Evolutionary conservation across 2,113 vertebrate genomes (phyloP), one percentile per base, ranked within the genome.

Genomic region (Equus quagga): DNA sequence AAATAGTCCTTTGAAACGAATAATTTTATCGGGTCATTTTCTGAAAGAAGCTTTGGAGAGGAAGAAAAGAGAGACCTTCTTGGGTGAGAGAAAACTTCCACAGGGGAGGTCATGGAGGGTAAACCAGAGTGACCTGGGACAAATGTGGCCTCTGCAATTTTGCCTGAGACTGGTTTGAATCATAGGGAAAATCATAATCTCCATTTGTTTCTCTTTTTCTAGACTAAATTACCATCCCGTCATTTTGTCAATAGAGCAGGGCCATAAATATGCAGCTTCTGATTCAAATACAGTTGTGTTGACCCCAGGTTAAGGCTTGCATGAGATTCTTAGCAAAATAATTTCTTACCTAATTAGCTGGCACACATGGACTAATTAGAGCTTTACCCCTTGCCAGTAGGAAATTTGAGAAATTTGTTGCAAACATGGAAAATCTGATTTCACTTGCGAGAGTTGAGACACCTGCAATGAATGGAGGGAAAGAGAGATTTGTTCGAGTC

Each of bases 381-480:
- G 26, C 54, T 81, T 96, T 88, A 84, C 41, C 62, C 46, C 54
- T 90, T 96, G 81, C 80, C 73, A 51, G 67, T 54, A 97, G 84
- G 78, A 97, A 96, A 97, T 67, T 78, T 86, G 89, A 97, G 89
- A 89, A 91, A 78, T 79, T 94, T 64, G 36, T 78, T 75, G 78
- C 92, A 96, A 89, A 79, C 51, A 65, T 80, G 97, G 94, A 98
- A 98, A 97, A 94, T 96, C 62, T 97, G 93, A 96, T 78, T 82
- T 96, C 86, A 93, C 33, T 93, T 86, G 18, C 5, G 2, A 73
- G 56, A 85, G 36, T 8, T 97, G 62, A 91, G 92, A 97, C 96
- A 96, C 95, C 89, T 94, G 95, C 93, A 86, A 46, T 56, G 62
- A 78, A 81, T 21, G 28, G 18, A 31, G 54, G 15, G 6, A 54